Evolutionary conservation across 1,140 invertebrate species (phyloP).

Genomic region (Trichoplusia ni): DNA sequence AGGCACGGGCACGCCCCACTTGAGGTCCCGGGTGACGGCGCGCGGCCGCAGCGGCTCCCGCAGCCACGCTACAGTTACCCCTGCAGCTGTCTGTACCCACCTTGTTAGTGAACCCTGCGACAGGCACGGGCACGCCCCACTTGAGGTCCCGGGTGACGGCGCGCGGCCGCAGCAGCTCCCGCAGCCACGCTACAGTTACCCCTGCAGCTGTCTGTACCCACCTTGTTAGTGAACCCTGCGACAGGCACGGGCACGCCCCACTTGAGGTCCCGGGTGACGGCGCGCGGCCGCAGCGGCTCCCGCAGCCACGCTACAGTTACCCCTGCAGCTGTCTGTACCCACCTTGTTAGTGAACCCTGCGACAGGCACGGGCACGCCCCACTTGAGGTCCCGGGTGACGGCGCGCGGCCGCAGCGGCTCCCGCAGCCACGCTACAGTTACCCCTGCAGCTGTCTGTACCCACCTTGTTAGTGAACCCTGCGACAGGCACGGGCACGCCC

Average conservation of each 20-base stretch:
- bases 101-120: conserved; percentile 92
- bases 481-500: conserved; percentile 98
- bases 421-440: no score
- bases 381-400: conserved; percentile 98
- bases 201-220: conserved; percentile 65
- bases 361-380: conserved; percentile 98
- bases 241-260: conserved; percentile 99
- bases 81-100: conserved; percentile 80
- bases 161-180: conserved; percentile 94
- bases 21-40: conserved; percentile 98
- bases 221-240: conserved; percentile 92
- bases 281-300: conserved; percentile 95
- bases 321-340: no score
- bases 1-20: conserved; percentile 99
- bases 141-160: conserved; percentile 99
- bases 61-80: no score
- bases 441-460: no score
- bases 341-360: conserved; percentile 93
- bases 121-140: conserved; percentile 99
- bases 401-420: conserved; percentile 96
- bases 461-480: conserved; percentile 92
- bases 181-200: no score
- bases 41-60: conserved; percentile 94
- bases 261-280: conserved; percentile 98
- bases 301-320: no score